Base-by-base conservation (phyloP, 1,140 invertebrate species). In the Procambarus clarkii region DNA sequence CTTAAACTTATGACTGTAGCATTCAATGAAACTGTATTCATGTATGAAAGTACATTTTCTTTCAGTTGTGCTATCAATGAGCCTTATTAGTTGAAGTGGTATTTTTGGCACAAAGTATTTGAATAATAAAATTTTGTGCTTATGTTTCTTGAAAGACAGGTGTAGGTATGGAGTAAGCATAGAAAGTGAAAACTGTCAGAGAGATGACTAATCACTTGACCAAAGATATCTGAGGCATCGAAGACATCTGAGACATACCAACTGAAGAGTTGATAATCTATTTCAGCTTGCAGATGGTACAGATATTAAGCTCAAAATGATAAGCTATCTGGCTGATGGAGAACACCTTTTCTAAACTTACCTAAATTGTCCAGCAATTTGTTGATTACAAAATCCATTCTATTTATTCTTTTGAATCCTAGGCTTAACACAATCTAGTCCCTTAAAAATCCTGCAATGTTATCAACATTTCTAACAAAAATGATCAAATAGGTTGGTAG, bases 121-220 rank as follows among this genome's bases (percentile, higher is more conserved):
- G 86, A 81, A 88, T 81, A 79, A 81, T 81, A 24, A 81, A 88
- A 81, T 88, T 88, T 88, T 88, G 86, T 88, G 86, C 86, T 88
- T 88, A 88, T 71, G 81, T 50, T 77, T 88, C 86, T 88, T 88
- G 86, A 88, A 88, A 88, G 86, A 88, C 86, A 81, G 86, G 86
- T 88, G 86, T 88, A 88, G 86, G 78, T 88, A 21, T n/a, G 44
- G 54, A 64, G 81, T 64, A 64, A 50, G 81, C 64, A 11, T 64
- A 34, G 24, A 64, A 83, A 64, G 81, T 44, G n/a, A 34, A 74
- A 21, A 34, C 69, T 74, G 24, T 74, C 69, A 74, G 69, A 24
- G 24, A 24, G 69, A 74, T 24, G n/a, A 74, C 24, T 34, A 1
- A 74, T 74, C 7, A 74, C 1, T 74, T 24, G 24, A 74, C n/a